Percentiles rank a stretch among this genome's conserved stretches.
These are phyloP conservation scores for Chionomys nivalis DNA, from an alignment of 2,113 vertebrate species.

Conservation along the genomic window DNA sequence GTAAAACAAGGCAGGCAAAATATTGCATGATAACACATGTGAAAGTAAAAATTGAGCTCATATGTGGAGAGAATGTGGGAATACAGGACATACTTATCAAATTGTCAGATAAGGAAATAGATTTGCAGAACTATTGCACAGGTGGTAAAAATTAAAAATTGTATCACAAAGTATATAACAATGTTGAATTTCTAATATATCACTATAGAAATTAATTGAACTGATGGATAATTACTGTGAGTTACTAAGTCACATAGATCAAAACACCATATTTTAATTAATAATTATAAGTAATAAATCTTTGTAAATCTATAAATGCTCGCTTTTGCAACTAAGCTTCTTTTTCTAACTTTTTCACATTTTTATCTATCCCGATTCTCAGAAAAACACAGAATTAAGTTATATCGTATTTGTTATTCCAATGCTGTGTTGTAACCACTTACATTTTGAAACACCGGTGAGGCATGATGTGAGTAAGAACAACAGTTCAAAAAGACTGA, in stretches of 20 bases:
- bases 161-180: not conserved
- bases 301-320: not conserved
- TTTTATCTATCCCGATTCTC: not conserved
- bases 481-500: not conserved
- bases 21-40: not conserved
- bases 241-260: not conserved
- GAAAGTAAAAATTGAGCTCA: not conserved
- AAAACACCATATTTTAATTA: not conserved
- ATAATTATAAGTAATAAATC: not conserved
- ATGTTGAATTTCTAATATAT: not conserved
- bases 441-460: not conserved
- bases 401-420: not conserved
- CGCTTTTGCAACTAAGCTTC: not conserved
- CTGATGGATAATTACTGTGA: not conserved
- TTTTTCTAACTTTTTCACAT: not conserved
- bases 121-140: not conserved
- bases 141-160: not conserved
- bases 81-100: not conserved
- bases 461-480: not conserved
- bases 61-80: not conserved
- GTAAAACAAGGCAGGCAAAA: not conserved
- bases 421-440: not conserved
- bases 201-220: not conserved
- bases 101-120: not conserved
- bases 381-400: not conserved